These are phyloP conservation scores for Isoperla grammatica DNA, from an alignment of 2,888 invertebrate genomes.

Conservation along the genomic window DNA sequence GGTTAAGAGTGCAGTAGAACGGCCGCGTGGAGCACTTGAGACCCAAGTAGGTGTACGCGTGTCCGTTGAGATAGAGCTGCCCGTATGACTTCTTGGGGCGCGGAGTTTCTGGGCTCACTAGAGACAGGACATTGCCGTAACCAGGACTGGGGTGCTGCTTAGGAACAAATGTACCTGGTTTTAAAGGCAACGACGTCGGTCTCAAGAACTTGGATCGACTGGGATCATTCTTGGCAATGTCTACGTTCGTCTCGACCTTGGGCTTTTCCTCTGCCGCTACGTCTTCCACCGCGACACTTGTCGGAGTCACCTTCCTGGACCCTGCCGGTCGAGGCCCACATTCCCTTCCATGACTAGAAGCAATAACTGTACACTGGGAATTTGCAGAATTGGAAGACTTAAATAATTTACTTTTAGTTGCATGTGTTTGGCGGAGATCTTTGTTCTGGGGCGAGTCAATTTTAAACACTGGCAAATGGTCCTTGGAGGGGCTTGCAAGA, in stretches of 20 bases:
- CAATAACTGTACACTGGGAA: not conserved
- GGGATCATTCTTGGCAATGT: not conserved
- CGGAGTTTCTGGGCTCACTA: constrained; percentile 89
- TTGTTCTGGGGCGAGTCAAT: not conserved
- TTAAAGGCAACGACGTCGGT: constrained; percentile 75
- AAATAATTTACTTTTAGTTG: not conserved
- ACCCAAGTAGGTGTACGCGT: constrained; percentile 86
- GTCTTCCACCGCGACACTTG: not conserved
- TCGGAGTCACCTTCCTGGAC: not conserved
- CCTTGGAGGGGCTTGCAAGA: constrained; percentile 39
- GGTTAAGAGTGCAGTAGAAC: constrained; percentile 89
- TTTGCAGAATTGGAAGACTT: constrained; percentile 7
- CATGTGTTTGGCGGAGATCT: not conserved
- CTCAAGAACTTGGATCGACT: constrained; percentile 60
- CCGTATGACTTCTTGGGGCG: constrained; percentile 84
- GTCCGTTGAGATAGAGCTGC: constrained; percentile 83
- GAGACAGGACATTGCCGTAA: constrained; percentile 60
- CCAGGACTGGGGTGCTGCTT: constrained; percentile 71
- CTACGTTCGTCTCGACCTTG: not conserved
- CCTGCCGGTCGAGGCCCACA: not conserved
- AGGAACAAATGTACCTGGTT: constrained; percentile 75
- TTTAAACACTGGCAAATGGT: constrained; percentile 22
- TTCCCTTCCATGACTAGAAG: not conserved
- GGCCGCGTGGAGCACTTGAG: constrained; percentile 85
- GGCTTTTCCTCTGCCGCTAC: not conserved